Conservation (phyloP, 2,797 vertebrate genomes). For the Paratrypauchen microcephalus region DNA sequence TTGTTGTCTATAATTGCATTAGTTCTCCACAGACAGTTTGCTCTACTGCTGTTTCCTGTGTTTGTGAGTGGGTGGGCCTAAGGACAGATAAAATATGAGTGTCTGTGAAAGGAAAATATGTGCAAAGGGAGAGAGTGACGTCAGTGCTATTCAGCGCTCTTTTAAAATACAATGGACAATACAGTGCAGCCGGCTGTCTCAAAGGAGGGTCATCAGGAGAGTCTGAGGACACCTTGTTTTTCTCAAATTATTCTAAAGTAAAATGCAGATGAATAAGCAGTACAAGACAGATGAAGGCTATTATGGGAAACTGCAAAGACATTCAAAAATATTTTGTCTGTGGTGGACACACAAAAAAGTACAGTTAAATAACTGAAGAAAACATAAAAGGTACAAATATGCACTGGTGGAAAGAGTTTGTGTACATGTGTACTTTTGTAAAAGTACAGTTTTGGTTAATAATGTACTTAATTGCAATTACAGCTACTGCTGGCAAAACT, state of each 20-base stretch:
- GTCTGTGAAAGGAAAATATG: slow-evolving; percentile 10
- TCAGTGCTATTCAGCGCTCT: background rate
- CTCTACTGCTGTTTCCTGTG: slow-evolving; percentile 2
- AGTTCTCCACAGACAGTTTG: background rate
- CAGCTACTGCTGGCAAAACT: too few relatives aligned
- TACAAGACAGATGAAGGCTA: background rate
- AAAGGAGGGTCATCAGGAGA: slow-evolving; percentile 5
- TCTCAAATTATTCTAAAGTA: background rate
- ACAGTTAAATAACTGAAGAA: too few relatives aligned
- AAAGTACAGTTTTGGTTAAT: too few relatives aligned
- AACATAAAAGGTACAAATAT: too few relatives aligned
- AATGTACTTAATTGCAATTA: too few relatives aligned
- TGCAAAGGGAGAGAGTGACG: slow-evolving; percentile 8
- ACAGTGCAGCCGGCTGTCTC: background rate
- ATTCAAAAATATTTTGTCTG: too few relatives aligned
- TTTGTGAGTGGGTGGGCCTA: background rate
- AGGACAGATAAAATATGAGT: slow-evolving; percentile 8
- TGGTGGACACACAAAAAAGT: too few relatives aligned
- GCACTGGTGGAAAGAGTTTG: too few relatives aligned
- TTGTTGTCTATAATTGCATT: background rate
- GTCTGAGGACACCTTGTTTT: background rate
- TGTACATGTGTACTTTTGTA: too few relatives aligned
- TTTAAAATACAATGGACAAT: slow-evolving; percentile 10
- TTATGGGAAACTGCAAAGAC: too few relatives aligned
- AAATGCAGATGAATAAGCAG: background rate